Evolutionary conservation across 1,140 invertebrate species (phyloP), one percentile per base, ranked within the genome.

Genomic region (Yoshiicerus persimilis): DNA sequence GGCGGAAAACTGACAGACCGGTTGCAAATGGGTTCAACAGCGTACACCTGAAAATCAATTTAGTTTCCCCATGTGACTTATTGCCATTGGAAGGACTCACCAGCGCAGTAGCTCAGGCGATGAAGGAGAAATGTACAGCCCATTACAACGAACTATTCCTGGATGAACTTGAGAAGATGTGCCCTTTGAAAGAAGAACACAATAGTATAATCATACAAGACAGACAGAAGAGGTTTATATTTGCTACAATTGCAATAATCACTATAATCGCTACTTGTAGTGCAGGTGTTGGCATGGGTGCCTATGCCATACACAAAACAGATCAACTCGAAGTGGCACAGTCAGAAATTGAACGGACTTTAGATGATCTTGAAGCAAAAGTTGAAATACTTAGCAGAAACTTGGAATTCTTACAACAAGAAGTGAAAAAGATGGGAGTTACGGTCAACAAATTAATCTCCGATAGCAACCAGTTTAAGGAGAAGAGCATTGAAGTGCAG

Each of bases 151-250:
- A 34, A 1, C 27, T 88, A 4, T 89, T 89, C 27, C 47, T 87
- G 10, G 13, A 41, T 23, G 87, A 89, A 66, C 25, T 89, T 2
- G 84, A 86, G 32, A 88, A 88, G 38, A 88, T 89, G 6, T 89
- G 89, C 27, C 88, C 86, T n/a, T 20, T 2, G 6, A 6, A 34
- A 2, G 39, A 30, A 27, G 32, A n/a, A 27, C 3, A 1, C 0
- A 30, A 30, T 36, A 23, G 11, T 16, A n/a, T n/a, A n/a, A n/a
- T n/a, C n/a, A n/a, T n/a, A n/a, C n/a, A n/a, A n/a, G n/a, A n/a
- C n/a, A 13, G 80, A 16, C 9, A 83, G 5, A 83, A 80, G 30
- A 70, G 64, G 27, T 30, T 10, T 8, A 30, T 87, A 8, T 32
- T 77, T 27, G 9, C 47, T 4, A 75, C 16, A 0, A 10, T 85